Conservation (phyloP, 2,113 vertebrate genomes). For the Girardinichthys multiradiatus region DNA sequence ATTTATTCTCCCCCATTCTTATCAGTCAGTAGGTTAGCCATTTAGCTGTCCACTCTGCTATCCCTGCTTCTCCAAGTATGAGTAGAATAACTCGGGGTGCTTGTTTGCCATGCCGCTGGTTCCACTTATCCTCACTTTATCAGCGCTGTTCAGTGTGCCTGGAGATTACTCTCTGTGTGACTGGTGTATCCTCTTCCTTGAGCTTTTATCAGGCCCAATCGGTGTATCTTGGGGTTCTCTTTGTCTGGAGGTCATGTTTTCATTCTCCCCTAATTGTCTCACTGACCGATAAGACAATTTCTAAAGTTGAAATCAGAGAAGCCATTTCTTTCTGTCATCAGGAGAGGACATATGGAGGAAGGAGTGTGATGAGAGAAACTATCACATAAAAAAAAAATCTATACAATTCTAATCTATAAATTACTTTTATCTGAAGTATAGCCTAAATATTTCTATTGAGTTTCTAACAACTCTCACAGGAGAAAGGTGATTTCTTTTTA, state of each 20-base stretch:
- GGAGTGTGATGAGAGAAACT: slow-evolving; percentile 16
- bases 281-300: slow-evolving; percentile 84
- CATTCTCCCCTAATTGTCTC: slow-evolving; percentile 79
- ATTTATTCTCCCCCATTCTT: slow-evolving; percentile 43
- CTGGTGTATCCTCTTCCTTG: slow-evolving; percentile 69
- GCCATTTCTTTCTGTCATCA: slow-evolving; percentile 54
- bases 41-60: slow-evolving; percentile 63
- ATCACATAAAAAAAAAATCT: neutral
- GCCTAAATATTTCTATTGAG: neutral
- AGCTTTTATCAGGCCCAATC: slow-evolving; percentile 75
- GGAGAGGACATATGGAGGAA: slow-evolving; percentile 60
- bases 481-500: no score
- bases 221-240: slow-evolving; percentile 79
- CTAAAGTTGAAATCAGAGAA: slow-evolving; percentile 85
- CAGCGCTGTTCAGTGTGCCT: slow-evolving; percentile 75
- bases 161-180: slow-evolving; percentile 78
- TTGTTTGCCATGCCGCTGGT: slow-evolving; percentile 88
- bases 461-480: no score
- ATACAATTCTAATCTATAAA: no score
- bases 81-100: slow-evolving; percentile 91
- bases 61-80: slow-evolving; percentile 78
- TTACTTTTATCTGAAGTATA: neutral
- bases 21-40: slow-evolving; percentile 55
- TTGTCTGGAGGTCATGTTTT: slow-evolving; percentile 83
- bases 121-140: slow-evolving; percentile 82